A percentile compares a stretch with the other conserved stretches of the same genome.
Conservation (phyloP, 2,888 invertebrate genomes). For the Callosobruchus maculatus region DNA sequence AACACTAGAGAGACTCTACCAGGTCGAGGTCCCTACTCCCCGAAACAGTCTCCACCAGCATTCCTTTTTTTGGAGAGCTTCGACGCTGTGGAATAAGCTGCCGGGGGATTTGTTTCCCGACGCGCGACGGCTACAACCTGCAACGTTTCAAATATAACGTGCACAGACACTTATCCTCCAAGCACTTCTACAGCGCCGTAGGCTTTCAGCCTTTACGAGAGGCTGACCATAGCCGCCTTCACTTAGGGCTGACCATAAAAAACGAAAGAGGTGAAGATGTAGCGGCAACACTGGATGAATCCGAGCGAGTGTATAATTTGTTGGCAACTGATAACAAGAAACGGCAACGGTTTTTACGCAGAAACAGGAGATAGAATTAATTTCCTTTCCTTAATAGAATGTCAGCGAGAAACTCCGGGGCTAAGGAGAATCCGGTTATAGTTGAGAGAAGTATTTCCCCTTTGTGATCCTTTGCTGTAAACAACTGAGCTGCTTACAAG, state of each 20-base stretch:
- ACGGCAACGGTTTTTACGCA: conserved; percentile 45
- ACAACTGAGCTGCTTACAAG: neutral
- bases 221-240: too few relatives aligned
- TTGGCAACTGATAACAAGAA: conserved; percentile 22
- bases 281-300: conserved; percentile 1
- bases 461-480: neutral
- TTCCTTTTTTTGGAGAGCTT: too few relatives aligned
- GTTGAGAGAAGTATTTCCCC: neutral
- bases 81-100: too few relatives aligned
- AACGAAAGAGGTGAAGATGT: neutral
- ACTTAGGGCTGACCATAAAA: conserved; percentile 24
- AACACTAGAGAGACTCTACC: too few relatives aligned
- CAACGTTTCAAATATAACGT: too few relatives aligned
- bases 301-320: neutral
- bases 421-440: neutral
- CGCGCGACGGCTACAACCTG: too few relatives aligned
- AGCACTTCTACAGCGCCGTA: too few relatives aligned
- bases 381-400: conserved; percentile 26
- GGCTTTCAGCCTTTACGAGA: too few relatives aligned
- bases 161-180: too few relatives aligned
- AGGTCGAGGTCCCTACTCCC: too few relatives aligned
- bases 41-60: too few relatives aligned
- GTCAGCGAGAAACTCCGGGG: neutral
- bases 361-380: conserved; percentile 25
- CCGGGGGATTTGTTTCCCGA: too few relatives aligned